Percentiles rank a stretch among this genome's conserved stretches.
Evolutionary conservation across 2,113 vertebrate genomes (phyloP).

Genomic region (Phrynosoma platyrhinos): DNA sequence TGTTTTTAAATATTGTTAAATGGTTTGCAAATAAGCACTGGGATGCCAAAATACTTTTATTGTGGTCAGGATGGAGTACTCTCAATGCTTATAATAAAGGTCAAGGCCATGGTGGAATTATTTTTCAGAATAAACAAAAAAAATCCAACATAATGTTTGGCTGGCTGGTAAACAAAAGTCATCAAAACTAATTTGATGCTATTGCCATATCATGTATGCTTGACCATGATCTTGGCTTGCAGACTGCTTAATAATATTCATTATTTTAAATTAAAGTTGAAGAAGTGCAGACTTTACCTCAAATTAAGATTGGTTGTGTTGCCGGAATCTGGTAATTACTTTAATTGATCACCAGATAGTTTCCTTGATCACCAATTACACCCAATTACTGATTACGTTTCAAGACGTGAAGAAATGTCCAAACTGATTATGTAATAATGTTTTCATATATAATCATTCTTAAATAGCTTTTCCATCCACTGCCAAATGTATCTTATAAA

Average conservation of each 20-base stretch:
- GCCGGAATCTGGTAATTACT: conserved; percentile 99
- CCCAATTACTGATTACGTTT: conserved; percentile 94
- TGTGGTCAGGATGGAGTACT: neutral
- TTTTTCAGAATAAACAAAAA: conserved; percentile 38
- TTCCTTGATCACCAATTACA: conserved; percentile 98
- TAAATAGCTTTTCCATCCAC: conserved; percentile 90
- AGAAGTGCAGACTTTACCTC: conserved; percentile 90
- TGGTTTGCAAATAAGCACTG: neutral
- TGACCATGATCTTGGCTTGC: conserved; percentile 83
- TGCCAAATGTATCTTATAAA: conserved; percentile 85
- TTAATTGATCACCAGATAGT: conserved; percentile 98
- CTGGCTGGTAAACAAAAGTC: conserved; percentile 72
- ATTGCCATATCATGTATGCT: conserved; percentile 72
- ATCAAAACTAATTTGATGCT: conserved; percentile 53
- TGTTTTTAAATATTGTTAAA: conserved; percentile 8
- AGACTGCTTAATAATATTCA: conserved; percentile 89
- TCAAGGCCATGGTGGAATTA: conserved; percentile 40
- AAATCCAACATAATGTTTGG: conserved; percentile 57
- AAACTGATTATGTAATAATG: conserved; percentile 83
- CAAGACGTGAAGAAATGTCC: conserved; percentile 87
- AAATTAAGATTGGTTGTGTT: conserved; percentile 96
- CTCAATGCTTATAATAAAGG: conserved; percentile 31
- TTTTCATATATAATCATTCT: conserved; percentile 87
- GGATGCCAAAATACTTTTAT: conserved; percentile 7
- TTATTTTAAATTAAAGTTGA: conserved; percentile 94